A percentile compares a stretch with the other conserved stretches of the same genome.
Evolutionary conservation across 2,888 invertebrate genomes (phyloP).

Genomic region (Lasioglossum malachurum): DNA sequence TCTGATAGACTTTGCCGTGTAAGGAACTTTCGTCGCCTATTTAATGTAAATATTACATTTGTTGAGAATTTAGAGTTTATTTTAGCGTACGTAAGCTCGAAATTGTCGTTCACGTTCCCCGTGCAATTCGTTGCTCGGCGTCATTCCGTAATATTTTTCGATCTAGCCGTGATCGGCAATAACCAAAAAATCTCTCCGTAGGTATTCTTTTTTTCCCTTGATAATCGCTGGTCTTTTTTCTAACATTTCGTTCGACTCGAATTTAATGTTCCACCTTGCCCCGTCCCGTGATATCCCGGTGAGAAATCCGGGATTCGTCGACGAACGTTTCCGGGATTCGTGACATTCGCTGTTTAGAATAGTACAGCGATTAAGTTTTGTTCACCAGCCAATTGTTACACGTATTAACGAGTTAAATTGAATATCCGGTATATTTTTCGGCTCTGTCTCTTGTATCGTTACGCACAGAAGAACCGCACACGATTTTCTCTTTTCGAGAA

Average conservation of each 20-base stretch:
- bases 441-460: background rate
- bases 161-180: constrained; percentile 60
- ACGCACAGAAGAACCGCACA: background rate
- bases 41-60: constrained; percentile 80
- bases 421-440: constrained; percentile 41
- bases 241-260: constrained; percentile 39
- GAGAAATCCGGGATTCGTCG: background rate
- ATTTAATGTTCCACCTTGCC: constrained; percentile 26
- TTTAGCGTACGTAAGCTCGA: constrained; percentile 49
- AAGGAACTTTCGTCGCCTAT: constrained; percentile 75
- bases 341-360: constrained; percentile 41
- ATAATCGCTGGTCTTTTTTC: constrained; percentile 59
- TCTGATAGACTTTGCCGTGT: constrained; percentile 78
- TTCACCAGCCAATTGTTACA: constrained; percentile 63
- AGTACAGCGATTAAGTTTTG: constrained; percentile 62
- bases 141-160: constrained; percentile 62
- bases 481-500: background rate
- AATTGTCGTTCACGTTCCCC: constrained; percentile 47
- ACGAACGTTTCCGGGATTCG: constrained; percentile 32
- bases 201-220: constrained; percentile 54
- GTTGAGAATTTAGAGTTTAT: constrained; percentile 62
- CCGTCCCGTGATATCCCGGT: background rate
- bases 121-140: constrained; percentile 48
- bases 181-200: constrained; percentile 68
- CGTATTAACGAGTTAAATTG: constrained; percentile 55